Conservation (phyloP, 1,140 invertebrate genomes). For the Periplaneta americana region DNA sequence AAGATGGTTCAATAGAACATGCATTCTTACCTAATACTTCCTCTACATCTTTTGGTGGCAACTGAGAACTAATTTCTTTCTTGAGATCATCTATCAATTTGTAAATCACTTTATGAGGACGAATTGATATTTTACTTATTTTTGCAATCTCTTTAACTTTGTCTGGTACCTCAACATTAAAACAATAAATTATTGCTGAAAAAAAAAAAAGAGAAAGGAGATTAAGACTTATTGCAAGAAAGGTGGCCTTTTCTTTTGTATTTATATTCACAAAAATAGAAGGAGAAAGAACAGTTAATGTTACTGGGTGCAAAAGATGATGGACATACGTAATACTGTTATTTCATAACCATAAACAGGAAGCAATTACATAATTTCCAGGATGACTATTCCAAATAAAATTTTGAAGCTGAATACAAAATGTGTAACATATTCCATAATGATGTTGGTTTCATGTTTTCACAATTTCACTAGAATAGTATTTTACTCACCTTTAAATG, state of each 20-base stretch:
- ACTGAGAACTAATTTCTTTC: slow-evolving; percentile 62
- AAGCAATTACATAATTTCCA: too few species aligned
- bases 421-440: too few species aligned
- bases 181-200: slow-evolving; percentile 77
- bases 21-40: slow-evolving; percentile 58
- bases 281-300: too few species aligned
- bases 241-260: too few species aligned
- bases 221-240: too few species aligned
- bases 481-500: slow-evolving; percentile 59
- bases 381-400: too few species aligned
- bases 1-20: not conserved
- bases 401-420: too few species aligned
- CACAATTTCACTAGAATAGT: not conserved
- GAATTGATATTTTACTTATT: slow-evolving; percentile 52
- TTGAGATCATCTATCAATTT: slow-evolving; percentile 85
- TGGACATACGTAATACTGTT: too few species aligned
- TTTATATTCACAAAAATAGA: too few species aligned
- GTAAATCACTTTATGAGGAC: slow-evolving; percentile 83
- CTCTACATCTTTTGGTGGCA: slow-evolving; percentile 69
- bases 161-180: slow-evolving; percentile 63
- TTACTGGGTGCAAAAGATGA: too few species aligned
- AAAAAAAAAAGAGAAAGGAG: slow-evolving; percentile 26
- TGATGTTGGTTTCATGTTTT: too few species aligned
- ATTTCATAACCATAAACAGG: too few species aligned
- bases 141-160: slow-evolving; percentile 44